Base-by-base conservation (phyloP, 2,113 vertebrate genomes). In the Crotalus helleri region DNA sequence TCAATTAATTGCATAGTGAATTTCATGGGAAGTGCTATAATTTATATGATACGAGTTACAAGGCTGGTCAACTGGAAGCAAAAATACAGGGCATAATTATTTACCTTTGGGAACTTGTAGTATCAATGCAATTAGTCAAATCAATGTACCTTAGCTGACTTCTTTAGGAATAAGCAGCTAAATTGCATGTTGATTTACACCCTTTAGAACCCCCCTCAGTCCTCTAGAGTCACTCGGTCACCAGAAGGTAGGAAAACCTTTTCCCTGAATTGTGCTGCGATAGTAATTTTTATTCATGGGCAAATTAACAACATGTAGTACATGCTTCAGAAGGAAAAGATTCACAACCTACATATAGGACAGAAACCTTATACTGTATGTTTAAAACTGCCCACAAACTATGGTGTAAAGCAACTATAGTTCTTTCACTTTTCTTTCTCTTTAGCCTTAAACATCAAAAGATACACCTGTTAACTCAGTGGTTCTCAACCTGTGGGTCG, bases 1-100 rank as follows among this genome's bases (percentile, higher is more conserved):
- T 58, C 91, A 92, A 96, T 88, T 54, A 96, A 93, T n/a, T 90
- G 91, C 92, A 85, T 23, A 33, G 90, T 87, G 92, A 81, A 93
- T 95, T 92, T 51, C 88, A 11, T 29, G n/a, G 74, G 59, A 94
- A 94, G 93, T 74, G 90, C 91, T 13, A 91, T 95, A 91, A 53
- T 92, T 61, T 2, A 8, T 88, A 69, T 91, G 8, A 88, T 64
- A 92, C 92, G 91, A 93, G 29, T 17, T 85, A 59, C 53, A 33
- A 58, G 39, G 8, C 87, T 94, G 81, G 90, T 95, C 57, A 13
- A 46, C n/a, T 7, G 21, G 91, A 95, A 64, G 87, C 46, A 94
- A 92, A 58, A 88, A 55, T 10, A 90, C 49, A n/a, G 0, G 49
- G n/a, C 69, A 92, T 0, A 17, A 57, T 88, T 33, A 59, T 92